These are phyloP conservation scores for Rhabdomys dilectus DNA, from an alignment of 2,113 vertebrate genomes.

Conservation along the genomic window DNA sequence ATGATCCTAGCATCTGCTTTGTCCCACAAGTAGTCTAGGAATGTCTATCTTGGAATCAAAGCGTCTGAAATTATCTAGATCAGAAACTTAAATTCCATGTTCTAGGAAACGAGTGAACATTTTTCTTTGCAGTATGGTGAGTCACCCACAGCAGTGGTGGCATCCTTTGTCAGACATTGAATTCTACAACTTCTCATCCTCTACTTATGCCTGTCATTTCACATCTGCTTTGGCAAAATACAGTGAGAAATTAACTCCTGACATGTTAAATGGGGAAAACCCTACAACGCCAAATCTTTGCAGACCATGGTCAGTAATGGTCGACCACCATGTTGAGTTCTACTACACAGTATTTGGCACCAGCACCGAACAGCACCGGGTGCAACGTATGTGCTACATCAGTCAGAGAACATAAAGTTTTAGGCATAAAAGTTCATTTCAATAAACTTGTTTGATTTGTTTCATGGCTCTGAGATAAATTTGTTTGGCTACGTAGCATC, in stretches of 20 bases:
- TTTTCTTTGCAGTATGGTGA: neutral
- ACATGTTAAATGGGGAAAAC: neutral
- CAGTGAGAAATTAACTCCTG: neutral
- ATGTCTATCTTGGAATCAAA: constrained; percentile 73
- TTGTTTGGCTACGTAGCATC: neutral
- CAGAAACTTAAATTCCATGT: constrained; percentile 28
- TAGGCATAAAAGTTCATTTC: constrained; percentile 36
- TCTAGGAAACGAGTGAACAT: neutral
- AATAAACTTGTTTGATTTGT: neutral
- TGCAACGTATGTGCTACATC: neutral
- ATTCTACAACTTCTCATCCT: neutral
- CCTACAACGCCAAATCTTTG: neutral
- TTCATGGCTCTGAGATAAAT: constrained; percentile 13
- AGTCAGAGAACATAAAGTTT: constrained; percentile 37
- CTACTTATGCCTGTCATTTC: neutral
- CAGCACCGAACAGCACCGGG: neutral
- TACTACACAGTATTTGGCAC: neutral
- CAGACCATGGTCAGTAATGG: neutral
- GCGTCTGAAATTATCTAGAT: constrained; percentile 57
- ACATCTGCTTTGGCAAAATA: neutral
- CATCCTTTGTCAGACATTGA: neutral
- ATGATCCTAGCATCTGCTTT: constrained; percentile 66
- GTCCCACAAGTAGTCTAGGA: constrained; percentile 65
- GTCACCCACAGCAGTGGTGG: neutral
- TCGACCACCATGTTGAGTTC: neutral